These are phyloP conservation scores for Scaptomyza graminum DNA, from an alignment of 1,140 invertebrate species.

Conservation along the genomic window DNA sequence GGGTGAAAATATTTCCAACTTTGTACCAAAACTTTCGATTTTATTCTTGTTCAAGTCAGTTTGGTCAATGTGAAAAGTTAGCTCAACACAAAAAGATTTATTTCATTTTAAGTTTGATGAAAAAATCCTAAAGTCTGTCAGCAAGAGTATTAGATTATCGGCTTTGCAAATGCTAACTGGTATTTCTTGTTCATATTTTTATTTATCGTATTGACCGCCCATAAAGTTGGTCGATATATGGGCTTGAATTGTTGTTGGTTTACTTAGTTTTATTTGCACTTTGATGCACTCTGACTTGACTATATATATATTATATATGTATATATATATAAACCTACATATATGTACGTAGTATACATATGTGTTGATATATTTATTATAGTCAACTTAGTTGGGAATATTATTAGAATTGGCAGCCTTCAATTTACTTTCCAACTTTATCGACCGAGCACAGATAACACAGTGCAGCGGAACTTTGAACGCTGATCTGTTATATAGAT, in stretches of 20 bases:
- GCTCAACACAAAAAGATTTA: no score
- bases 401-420: constrained; percentile 1
- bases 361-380: not conserved
- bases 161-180: not conserved
- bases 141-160: not conserved
- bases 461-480: constrained; percentile 23
- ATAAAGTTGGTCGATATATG: constrained; percentile 60
- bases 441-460: constrained; percentile 33
- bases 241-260: constrained; percentile 7
- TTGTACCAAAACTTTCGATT: no score
- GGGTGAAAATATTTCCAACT: no score
- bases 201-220: constrained; percentile 49
- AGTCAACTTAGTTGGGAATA: not conserved
- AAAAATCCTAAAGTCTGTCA: not conserved
- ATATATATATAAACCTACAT: no score
- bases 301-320: no score
- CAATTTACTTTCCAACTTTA: constrained; percentile 19
- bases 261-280: constrained; percentile 37
- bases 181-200: constrained; percentile 9
- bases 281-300: constrained; percentile 44
- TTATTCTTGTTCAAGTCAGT: no score
- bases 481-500: not conserved
- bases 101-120: not conserved
- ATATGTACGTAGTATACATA: not conserved
- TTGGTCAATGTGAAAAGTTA: no score